These are phyloP conservation scores for Cetonia aurata DNA, from an alignment of 2,888 invertebrate species.

Conservation along the genomic window DNA sequence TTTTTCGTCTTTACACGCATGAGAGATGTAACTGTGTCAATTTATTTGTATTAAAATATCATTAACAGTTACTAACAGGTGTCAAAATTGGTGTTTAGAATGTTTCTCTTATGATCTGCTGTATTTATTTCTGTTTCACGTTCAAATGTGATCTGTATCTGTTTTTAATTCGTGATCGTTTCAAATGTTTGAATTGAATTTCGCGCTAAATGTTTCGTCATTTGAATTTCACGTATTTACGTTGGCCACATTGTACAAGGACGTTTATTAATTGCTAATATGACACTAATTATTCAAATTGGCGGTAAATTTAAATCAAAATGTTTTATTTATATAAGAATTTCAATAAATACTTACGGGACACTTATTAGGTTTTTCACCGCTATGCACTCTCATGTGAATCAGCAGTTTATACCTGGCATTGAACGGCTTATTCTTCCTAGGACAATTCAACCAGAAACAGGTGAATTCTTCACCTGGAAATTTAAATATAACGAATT, in stretches of 20 bases:
- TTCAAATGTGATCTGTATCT: too few relatives aligned
- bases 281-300: too few relatives aligned
- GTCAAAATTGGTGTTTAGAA: conserved; percentile 14
- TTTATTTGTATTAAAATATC: conserved; percentile 23
- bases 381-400: conserved; percentile 97
- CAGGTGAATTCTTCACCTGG: conserved; percentile 91
- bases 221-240: too few relatives aligned
- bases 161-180: too few relatives aligned
- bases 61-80: conserved; percentile 33
- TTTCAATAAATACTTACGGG: conserved; percentile 78
- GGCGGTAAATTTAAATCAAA: background rate
- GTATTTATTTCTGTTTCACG: too few relatives aligned
- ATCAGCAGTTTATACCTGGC: conserved; percentile 97
- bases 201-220: too few relatives aligned
- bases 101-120: too few relatives aligned
- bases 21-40: conserved; percentile 8
- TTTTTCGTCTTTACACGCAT: conserved; percentile 6
- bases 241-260: too few relatives aligned
- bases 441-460: conserved; percentile 92
- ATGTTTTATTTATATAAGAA: conserved; percentile 2
- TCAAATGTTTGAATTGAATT: too few relatives aligned
- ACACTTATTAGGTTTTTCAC: conserved; percentile 98
- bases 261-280: too few relatives aligned
- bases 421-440: conserved; percentile 92
- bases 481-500: background rate